Evolutionary conservation across 2,888 invertebrate species (phyloP).

Genomic region (Ecliptopera silaceata): DNA sequence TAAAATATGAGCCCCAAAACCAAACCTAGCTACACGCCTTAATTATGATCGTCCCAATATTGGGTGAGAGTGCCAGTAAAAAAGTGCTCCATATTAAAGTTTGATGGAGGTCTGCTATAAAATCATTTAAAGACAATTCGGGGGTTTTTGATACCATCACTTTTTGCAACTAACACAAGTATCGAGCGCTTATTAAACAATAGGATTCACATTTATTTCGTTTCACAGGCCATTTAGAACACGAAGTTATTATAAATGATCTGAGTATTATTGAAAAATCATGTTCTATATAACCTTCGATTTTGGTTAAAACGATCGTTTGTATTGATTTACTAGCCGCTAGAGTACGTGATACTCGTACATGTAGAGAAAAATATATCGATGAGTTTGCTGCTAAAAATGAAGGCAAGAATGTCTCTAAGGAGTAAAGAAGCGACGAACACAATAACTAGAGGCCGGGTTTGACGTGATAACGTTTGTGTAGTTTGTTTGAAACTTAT

Average conservation of each 20-base stretch:
- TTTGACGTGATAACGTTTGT: constrained; percentile 17
- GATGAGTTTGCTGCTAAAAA: constrained; percentile 15
- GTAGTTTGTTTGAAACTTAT: constrained; percentile 11
- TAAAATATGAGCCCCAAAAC: constrained; percentile 11
- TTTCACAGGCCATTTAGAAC: constrained; percentile 18
- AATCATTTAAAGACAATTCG: constrained; percentile 35
- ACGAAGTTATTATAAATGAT: constrained; percentile 13
- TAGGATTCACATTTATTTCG: constrained; percentile 3
- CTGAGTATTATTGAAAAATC: constrained; percentile 20
- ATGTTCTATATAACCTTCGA: constrained; percentile 20
- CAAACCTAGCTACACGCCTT: constrained; percentile 9
- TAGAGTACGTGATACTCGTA: constrained; percentile 4
- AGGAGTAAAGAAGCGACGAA: not conserved
- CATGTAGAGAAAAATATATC: constrained; percentile 8
- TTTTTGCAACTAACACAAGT: constrained; percentile 22
- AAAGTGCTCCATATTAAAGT: constrained; percentile 33
- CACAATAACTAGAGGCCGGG: not conserved
- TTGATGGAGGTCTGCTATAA: constrained; percentile 34
- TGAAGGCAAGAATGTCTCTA: not conserved
- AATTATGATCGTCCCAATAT: constrained; percentile 27
- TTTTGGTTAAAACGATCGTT: constrained; percentile 15
- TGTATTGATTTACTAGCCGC: constrained; percentile 13
- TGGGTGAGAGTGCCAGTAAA: constrained; percentile 34
- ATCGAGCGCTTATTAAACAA: constrained; percentile 4
- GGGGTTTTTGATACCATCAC: constrained; percentile 22